Conservation (phyloP, 2,797 vertebrate species). For the Acanthornis magna region DNA sequence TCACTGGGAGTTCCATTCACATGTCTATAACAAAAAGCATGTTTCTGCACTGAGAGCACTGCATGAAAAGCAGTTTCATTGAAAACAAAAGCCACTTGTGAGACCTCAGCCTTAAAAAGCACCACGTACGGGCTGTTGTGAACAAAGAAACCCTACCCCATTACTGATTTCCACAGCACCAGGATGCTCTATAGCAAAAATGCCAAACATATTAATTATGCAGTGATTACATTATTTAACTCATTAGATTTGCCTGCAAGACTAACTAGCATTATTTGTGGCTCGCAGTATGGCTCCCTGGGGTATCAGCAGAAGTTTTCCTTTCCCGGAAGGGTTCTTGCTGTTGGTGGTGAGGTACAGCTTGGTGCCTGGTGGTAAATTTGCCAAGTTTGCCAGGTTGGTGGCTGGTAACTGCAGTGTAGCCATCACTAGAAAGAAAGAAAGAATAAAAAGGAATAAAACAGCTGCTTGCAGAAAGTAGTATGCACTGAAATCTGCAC, state of each 20-base stretch:
- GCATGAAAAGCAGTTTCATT: neutral
- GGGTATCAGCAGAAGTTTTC: slow-evolving; percentile 96
- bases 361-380: slow-evolving; percentile 96
- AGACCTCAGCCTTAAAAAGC: neutral
- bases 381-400: slow-evolving; percentile 95
- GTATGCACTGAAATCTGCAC: neutral
- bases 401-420: slow-evolving; percentile 96
- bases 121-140: neutral
- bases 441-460: neutral
- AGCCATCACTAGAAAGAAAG: slow-evolving; percentile 88
- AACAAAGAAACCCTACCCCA: neutral
- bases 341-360: slow-evolving; percentile 98
- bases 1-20: neutral
- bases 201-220: slow-evolving; percentile 4
- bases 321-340: slow-evolving; percentile 97
- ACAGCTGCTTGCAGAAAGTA: neutral
- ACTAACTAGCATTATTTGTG: slow-evolving; percentile 85
- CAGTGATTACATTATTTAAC: slow-evolving; percentile 53
- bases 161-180: neutral
- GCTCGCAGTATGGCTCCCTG: slow-evolving; percentile 96
- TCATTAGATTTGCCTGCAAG: slow-evolving; percentile 52
- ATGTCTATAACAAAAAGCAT: neutral
- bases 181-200: neutral
- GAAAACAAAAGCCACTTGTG: neutral
- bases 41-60: neutral